Percentiles rank a stretch among this genome's conserved stretches.
phyloP scores from a whole-genome alignment of 1,140 invertebrate species.

The Protaetia brevitarsis region DNA sequence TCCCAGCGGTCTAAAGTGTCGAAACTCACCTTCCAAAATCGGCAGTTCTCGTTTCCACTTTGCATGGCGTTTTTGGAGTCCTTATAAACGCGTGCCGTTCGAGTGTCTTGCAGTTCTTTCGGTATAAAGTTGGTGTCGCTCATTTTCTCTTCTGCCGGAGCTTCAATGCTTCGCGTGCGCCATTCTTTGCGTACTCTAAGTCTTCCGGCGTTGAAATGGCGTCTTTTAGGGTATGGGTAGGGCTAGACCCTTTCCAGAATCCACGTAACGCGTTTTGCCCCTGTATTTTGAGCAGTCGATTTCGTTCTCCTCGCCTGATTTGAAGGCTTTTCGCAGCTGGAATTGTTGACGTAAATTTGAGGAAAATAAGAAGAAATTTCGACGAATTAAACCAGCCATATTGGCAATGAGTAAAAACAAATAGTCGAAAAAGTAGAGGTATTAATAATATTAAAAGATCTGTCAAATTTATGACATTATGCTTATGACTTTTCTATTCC shows the following conservation, averaged over 20 bases:
- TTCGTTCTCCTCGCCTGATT: background rate
- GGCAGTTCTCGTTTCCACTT: background rate
- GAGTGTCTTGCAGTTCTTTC: background rate
- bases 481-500: no score
- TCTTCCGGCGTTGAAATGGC: background rate
- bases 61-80: conserved; percentile 3
- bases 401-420: no score
- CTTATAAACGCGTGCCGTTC: conserved; percentile 5
- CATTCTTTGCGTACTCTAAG: background rate
- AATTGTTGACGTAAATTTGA: no score
- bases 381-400: no score
- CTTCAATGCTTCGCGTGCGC: background rate
- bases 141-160: background rate
- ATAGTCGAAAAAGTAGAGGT: no score
- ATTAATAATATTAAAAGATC: no score
- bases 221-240: background rate
- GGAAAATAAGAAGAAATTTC: no score
- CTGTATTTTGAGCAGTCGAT: background rate
- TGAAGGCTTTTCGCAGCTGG: background rate
- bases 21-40: background rate
- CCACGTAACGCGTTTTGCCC: background rate
- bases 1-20: background rate
- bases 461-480: no score
- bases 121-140: background rate
- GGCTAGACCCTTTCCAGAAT: background rate